These are phyloP conservation scores for Scaptomyza pallida DNA, from an alignment of 1,140 invertebrate species.

Conservation along the genomic window DNA sequence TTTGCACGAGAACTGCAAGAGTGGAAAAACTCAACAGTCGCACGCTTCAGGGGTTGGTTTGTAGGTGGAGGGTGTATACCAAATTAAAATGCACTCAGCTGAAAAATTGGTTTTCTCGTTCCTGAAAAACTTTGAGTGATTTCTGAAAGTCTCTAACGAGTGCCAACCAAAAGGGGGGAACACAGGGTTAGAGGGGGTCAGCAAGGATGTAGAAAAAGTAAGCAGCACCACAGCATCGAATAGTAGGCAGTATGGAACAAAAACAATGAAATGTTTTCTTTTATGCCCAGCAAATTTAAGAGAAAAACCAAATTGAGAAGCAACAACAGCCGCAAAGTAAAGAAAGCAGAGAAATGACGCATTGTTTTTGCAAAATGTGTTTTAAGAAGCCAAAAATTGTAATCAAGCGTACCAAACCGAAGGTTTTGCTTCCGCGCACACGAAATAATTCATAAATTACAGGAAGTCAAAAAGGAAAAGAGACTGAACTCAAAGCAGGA, in stretches of 20 bases:
- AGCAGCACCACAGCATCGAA: slow-evolving; percentile 63
- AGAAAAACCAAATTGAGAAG: slow-evolving; percentile 8
- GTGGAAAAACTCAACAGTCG: slow-evolving; percentile 54
- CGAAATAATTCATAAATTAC: slow-evolving; percentile 66
- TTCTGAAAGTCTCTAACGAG: slow-evolving; percentile 78
- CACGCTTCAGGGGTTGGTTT: slow-evolving; percentile 19
- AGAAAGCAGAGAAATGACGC: neutral
- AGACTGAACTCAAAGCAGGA: slow-evolving; percentile 3
- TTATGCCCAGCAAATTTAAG: slow-evolving; percentile 25
- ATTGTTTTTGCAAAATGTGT: slow-evolving; percentile 57
- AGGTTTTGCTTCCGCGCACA: slow-evolving; percentile 48
- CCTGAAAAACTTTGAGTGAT: slow-evolving; percentile 82
- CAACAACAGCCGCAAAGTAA: neutral
- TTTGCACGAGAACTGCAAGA: slow-evolving; percentile 5
- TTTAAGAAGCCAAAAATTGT: slow-evolving; percentile 58
- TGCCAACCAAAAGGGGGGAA: slow-evolving; percentile 23
- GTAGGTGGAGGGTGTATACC: slow-evolving; percentile 47
- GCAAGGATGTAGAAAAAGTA: slow-evolving; percentile 21
- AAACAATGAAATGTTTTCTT: slow-evolving; percentile 52
- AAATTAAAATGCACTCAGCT: slow-evolving; percentile 84
- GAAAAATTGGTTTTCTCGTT: slow-evolving; percentile 84
- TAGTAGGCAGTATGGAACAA: slow-evolving; percentile 13
- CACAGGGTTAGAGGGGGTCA: neutral
- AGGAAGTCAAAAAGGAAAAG: slow-evolving; percentile 10
- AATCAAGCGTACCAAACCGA: slow-evolving; percentile 65